Base-by-base conservation (phyloP, 2,888 invertebrate genomes). In the Agrenia bidenticulata region DNA sequence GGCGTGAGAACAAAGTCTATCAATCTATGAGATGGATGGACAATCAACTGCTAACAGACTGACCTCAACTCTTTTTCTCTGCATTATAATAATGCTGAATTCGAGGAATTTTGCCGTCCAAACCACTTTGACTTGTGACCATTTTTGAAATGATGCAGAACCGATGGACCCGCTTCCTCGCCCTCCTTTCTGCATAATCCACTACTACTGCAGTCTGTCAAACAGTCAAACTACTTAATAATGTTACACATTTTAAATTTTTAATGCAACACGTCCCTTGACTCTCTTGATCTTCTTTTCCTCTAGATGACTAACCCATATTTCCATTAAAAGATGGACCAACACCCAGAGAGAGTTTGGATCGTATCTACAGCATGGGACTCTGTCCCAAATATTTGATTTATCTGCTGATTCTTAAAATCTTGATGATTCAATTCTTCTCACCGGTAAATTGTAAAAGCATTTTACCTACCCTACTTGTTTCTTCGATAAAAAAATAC, bases 1-100 rank as follows among this genome's bases (percentile, higher is more conserved):
- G 45, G 55, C 55, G 55, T 55, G 55, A 55, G 55, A 55, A 55
- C 55, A 55, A 55, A 32, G 55, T 55, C 55, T 32, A 32, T 32
- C 55, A 55, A 55, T 55, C 26, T 21, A 7, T 26, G 21, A 2
- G 15, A 58, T 11, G 58, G 23, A 58, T 41, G 45, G 15, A 41
- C 58, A 58, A 42, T 21, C 37, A 56, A 9, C 32, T 62, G 56
- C 53, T 62, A 54, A 56, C 62, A 56, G 62, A 62, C 62, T 62
- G 62, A 62, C 62, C 62, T 49, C 56, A 62, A 62, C 62, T 53
- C 62, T 62, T 62, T 62, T 45, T 61, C 56, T 21, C 37, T 51
- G 23, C 26, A 24, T 27, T 49, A 49, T 27, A 19, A 15, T 45
- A 32, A 57, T 58, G 42, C 23, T 37, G 23, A 32, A 50, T 51